These are phyloP conservation scores for Amblyraja radiata DNA, from an alignment of 2,797 vertebrate genomes.

Conservation along the genomic window DNA sequence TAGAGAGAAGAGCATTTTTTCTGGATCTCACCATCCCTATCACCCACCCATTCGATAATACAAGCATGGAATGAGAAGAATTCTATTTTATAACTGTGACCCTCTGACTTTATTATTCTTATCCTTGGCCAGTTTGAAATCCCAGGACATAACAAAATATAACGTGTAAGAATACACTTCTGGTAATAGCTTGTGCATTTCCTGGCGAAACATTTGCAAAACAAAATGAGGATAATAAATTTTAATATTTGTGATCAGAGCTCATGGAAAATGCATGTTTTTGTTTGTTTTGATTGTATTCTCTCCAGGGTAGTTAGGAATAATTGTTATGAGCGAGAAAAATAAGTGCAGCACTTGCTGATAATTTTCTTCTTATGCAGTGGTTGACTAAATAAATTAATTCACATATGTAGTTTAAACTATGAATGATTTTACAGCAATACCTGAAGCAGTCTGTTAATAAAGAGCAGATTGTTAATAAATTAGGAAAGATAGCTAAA, in stretches of 20 bases:
- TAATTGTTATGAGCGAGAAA: background rate
- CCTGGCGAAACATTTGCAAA: background rate
- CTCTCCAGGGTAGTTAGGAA: conserved; percentile 1
- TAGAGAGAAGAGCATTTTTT: too few relatives aligned
- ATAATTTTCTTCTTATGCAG: background rate
- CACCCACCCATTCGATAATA: too few relatives aligned
- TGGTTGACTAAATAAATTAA: background rate
- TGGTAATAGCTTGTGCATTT: background rate
- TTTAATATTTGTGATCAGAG: background rate
- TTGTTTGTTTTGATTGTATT: conserved; percentile 25
- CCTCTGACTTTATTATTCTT: too few relatives aligned
- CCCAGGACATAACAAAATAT: too few relatives aligned
- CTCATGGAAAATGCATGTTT: conserved; percentile 16
- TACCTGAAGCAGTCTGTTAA: background rate
- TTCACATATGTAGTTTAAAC: background rate
- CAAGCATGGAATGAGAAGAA: too few relatives aligned
- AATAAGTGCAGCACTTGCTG: background rate
- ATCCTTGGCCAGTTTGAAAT: too few relatives aligned
- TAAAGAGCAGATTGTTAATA: background rate
- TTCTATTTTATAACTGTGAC: too few relatives aligned
- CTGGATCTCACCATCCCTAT: too few relatives aligned
- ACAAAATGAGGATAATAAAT: background rate
- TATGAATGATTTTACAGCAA: background rate
- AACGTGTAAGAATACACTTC: background rate
- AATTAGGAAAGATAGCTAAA: background rate